These are phyloP conservation scores for Eupithecia subumbrata DNA, from an alignment of 2,888 invertebrate genomes.

Conservation along the genomic window DNA sequence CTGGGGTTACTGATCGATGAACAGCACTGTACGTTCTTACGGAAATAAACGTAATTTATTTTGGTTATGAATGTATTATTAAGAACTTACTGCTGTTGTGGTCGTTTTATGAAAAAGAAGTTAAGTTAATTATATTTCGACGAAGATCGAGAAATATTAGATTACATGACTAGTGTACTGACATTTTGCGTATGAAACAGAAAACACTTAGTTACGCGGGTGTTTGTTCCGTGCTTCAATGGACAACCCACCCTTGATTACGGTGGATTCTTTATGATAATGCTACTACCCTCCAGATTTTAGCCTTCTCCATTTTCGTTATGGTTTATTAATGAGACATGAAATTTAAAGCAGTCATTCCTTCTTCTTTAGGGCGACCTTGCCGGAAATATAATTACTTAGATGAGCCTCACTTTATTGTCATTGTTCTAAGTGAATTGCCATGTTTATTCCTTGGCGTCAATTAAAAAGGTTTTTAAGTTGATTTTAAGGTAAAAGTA, in stretches of 20 bases:
- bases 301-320: not conserved
- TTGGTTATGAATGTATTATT: no score
- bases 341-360: not conserved
- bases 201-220: not conserved
- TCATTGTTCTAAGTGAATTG: constrained; percentile 14
- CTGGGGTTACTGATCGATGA: no score
- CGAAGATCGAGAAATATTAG: not conserved
- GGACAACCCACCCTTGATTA: not conserved
- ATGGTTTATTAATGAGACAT: not conserved
- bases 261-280: not conserved
- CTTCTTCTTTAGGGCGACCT: not conserved
- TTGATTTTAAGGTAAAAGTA: not conserved
- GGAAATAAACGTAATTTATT: no score
- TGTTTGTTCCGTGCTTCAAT: not conserved
- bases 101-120: not conserved
- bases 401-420: constrained; percentile 6
- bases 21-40: no score
- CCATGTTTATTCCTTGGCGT: constrained; percentile 2
- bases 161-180: not conserved
- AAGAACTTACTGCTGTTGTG: not conserved
- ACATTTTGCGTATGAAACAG: not conserved
- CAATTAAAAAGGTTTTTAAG: not conserved
- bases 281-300: not conserved
- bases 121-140: not conserved
- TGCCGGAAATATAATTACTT: constrained; percentile 14